Base-by-base conservation (phyloP, 2,888 invertebrate genomes). In the Tenthredo amoena region DNA sequence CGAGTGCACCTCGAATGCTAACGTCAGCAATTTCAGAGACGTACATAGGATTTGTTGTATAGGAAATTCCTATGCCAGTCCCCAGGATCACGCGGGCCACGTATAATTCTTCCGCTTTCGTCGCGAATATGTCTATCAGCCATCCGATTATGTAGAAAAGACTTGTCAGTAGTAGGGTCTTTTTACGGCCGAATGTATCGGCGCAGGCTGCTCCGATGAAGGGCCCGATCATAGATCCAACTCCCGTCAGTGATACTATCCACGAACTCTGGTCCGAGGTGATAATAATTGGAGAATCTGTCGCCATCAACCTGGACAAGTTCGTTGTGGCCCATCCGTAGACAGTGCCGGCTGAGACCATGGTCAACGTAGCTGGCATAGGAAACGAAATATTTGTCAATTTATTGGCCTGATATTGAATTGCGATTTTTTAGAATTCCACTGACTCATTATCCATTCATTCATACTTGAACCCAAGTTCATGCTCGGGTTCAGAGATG, bases 321-420 rank as follows among this genome's bases (percentile, higher is more conserved):
- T 89, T 91, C 10, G 92, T 92, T 15, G 93, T 93, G 15, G 91
- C 88, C 93, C 93, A 93, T 47, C 93, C 93, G 85, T 91, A 93
- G 7, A 93, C 93, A 0, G 93, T 93, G 0, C 93, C 93, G 0
- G 90, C 93, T 3, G 92, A 91, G 5, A 93, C 92, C 93, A 93
- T 93, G 18, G 93, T 92, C 12, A 93, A 87, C 3, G 93, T 93
- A 4, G 93, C 93, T 93, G 88, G 31, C 40, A 47, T 31, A 4
- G 18, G 12, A 58, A 58, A 62, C 15, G 5, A 40, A 26, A 40
- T 43, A 84, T 58, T 7, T 21, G 26, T 40, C 0, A 62, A 40
- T 62, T 21, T 10, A 26, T 58, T 21, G 21, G 40, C 21, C 4
- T 15, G n/a, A 79, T 7, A 55, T 55, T n/a, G n/a, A 7, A 55